These are phyloP conservation scores for Paguma larvata DNA, from an alignment of 2,797 vertebrate genomes.

Conservation along the genomic window DNA sequence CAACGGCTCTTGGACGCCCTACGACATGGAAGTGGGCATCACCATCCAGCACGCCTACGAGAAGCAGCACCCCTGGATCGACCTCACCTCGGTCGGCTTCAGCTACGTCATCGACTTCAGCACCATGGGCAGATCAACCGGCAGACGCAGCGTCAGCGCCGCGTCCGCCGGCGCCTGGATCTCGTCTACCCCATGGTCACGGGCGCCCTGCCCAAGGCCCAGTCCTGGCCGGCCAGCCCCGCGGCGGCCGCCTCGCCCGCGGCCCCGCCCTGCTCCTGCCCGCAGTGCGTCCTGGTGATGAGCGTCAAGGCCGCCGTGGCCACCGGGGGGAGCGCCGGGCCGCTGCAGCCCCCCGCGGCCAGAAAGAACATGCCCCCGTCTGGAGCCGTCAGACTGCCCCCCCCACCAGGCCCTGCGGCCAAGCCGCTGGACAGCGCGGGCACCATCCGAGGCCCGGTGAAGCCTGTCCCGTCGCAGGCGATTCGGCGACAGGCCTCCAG, in stretches of 20 bases:
- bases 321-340: conserved; percentile 13
- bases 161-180: conserved; percentile 94
- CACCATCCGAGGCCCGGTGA: conserved; percentile 78
- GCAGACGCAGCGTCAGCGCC: conserved; percentile 94
- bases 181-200: conserved; percentile 94
- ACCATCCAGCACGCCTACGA: conserved; percentile 94
- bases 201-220: conserved; percentile 90
- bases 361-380: conserved; percentile 84
- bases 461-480: conserved; percentile 87
- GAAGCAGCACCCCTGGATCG: conserved; percentile 94
- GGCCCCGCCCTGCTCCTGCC: conserved; percentile 91
- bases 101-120: conserved; percentile 96
- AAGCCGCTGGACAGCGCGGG: conserved; percentile 47
- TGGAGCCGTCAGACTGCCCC: conserved; percentile 53
- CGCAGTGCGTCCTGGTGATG: conserved; percentile 96
- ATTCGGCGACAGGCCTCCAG: conserved; percentile 84
- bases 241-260: conserved; percentile 61
- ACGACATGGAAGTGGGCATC: conserved; percentile 96
- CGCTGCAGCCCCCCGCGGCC: conserved; percentile 19
- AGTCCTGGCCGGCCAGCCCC: conserved; percentile 90
- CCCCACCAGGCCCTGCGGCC: conserved; percentile 83
- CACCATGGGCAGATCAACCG: conserved; percentile 98
- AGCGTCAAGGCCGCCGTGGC: conserved; percentile 91
- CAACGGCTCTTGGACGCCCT: conserved; percentile 94
- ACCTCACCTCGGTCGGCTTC: conserved; percentile 95